phyloP scores from a whole-genome alignment of 2,797 vertebrate species.

The Brachyrhaphis roseni region DNA sequence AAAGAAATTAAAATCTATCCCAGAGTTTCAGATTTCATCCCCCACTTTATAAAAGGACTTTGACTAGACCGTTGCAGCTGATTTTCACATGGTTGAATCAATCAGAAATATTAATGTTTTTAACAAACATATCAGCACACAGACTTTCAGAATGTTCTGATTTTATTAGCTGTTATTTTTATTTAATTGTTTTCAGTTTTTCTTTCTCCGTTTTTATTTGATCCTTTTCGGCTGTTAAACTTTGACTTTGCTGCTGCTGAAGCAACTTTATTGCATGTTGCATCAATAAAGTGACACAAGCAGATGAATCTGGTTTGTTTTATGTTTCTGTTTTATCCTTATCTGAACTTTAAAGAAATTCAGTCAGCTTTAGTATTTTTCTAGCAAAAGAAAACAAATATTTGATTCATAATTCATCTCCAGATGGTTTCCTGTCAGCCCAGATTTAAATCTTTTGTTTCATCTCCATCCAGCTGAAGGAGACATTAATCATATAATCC shows the following conservation, averaged over 20 bases:
- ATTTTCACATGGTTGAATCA: no score
- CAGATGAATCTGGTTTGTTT: not conserved
- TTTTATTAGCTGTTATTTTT: not conserved
- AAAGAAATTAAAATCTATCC: not conserved
- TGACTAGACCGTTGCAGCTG: not conserved
- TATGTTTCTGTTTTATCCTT: not conserved
- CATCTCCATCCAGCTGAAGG: not conserved
- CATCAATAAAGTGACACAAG: not conserved
- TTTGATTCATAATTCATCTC: not conserved
- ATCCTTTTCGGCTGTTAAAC: not conserved
- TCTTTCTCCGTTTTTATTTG: not conserved
- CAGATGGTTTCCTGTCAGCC: not conserved
- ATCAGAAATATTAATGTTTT: not conserved
- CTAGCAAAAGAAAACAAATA: not conserved
- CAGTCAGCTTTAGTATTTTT: not conserved
- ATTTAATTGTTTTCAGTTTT: not conserved
- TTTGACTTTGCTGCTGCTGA: not conserved
- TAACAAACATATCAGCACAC: no score
- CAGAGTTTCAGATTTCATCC: not conserved
- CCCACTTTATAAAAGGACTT: not conserved
- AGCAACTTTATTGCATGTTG: not conserved
- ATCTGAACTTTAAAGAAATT: not conserved
- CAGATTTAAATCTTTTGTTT: not conserved
- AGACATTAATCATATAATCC: conserved; percentile 13
- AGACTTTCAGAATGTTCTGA: not conserved